Base-by-base conservation (phyloP, 2,113 vertebrate genomes). In the Antechinus stuartii region DNA sequence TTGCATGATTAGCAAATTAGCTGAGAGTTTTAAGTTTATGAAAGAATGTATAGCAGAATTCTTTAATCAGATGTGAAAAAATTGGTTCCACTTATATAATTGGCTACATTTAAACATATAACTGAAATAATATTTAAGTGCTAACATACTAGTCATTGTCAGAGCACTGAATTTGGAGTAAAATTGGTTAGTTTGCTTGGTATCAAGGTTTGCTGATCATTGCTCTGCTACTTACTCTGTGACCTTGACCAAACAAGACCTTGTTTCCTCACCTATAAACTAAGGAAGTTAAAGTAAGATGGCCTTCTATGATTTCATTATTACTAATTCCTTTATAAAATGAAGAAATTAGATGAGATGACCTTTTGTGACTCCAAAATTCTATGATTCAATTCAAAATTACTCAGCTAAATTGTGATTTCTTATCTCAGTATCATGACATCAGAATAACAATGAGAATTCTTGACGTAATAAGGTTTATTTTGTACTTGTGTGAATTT, bases 261-360 rank as follows among this genome's bases (percentile, higher is more conserved):
- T 30, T 2, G 92, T 90, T 23, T 27, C 35, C 6, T 23, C 42
- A 42, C 8, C 7, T 11, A 4, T 2, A 42, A 42, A 42, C n/a
- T 42, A 84, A 84, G n/a, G 35, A 2, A 84, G 68, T 4, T 42
- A 25, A 19, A n/a, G 30, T 1, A 90, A 14, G 8, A 46, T 42
- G 19, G 42, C 3, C 25, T 55, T 92, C 91, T 46, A 25, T 84
- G 6, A 84, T 94, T 26, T 89, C 89, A 91, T 26, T 54, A n/a
- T 4, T 57, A 27, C 52, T 90, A 96, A 52, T 30, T 94, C 30
- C 53, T 93, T 52, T 89, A 27, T 92, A 90, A 94, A 94, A 89
- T 54, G 92, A 92, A 52, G 55, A 0, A 35, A 11, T 90, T 91
- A 19, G 93, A 55, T 10, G 92, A 84, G 14, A 54, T 55, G 25